A percentile compares a stretch with the other conserved stretches of the same genome.
Evolutionary conservation across 2,113 vertebrate genomes (phyloP).

Genomic region (Microtus ochrogaster): DNA sequence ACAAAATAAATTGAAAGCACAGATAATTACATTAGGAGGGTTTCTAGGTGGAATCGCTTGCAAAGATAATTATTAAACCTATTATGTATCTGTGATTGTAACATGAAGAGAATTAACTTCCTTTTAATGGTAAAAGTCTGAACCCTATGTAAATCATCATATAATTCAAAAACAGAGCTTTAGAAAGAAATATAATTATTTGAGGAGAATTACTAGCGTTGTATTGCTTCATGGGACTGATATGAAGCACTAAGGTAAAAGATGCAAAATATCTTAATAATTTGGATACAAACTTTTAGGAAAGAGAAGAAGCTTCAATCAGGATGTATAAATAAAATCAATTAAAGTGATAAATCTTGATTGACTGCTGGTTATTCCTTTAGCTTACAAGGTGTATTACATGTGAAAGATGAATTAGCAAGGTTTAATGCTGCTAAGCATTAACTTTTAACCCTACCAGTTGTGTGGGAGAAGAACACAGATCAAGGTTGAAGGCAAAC

Average conservation of each 20-base stretch:
- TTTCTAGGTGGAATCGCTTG: neutral
- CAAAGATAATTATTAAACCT: neutral
- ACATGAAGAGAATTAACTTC: neutral
- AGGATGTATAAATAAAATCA: neutral
- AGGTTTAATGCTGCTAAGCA: neutral
- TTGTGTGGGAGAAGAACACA: neutral
- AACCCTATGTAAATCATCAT: neutral
- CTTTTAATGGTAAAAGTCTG: neutral
- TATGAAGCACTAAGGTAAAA: neutral
- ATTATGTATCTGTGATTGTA: neutral
- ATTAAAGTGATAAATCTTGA: neutral
- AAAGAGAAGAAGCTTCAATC: neutral
- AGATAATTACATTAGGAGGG: neutral
- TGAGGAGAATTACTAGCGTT: neutral
- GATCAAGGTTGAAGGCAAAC: neutral
- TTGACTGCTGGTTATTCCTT: neutral
- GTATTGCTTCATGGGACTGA: neutral
- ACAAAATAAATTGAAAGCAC: neutral
- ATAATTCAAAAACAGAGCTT: neutral
- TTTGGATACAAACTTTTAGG: neutral
- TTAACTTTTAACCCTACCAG: neutral
- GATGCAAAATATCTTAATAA: neutral
- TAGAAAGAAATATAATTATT: neutral
- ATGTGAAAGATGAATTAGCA: neutral
- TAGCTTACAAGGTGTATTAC: neutral